Evolutionary conservation across 37 sponge, comb jelly and placozoan species (phyloP), one percentile per base, ranked within the genome.

Genomic region (Amphimedon queenslandica): DNA sequence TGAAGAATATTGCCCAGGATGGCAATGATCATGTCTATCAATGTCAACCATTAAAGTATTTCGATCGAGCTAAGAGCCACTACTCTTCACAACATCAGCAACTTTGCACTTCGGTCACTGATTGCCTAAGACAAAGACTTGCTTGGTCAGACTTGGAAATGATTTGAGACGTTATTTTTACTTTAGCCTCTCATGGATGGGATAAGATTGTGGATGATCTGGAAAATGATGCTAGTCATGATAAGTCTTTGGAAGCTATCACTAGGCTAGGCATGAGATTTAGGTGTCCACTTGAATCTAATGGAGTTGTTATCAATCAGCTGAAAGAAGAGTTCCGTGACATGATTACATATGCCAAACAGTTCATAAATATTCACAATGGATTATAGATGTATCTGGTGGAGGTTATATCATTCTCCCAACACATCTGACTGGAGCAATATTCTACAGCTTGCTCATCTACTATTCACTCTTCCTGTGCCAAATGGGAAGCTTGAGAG

Each of bases 401-500:
- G 53, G 53, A 8, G 13, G 13, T 13, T 47, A 8, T 47, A 18
- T 13, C 8, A 47, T 47, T 18, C 53, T 47, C 53, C 53, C 13
- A 8, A 47, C 13, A 47, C 13, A 18, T 47, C 53, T 18, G 53
- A 13, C 8, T 47, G 53, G 53, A 13, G 13, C 8, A 47, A 47
- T 47, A 13, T 13, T 47, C 53, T 47, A n/a, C 13, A 8, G n/a
- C 61, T 79, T 1, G 80, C 40, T 25, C 40, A 42, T 16, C 72
- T 79, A 18, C 40, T 79, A 21, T 72, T 79, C 30, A 40, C 80
- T 13, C 64, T 78, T 6, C 80, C 71, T 32, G 80, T 65, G 21
- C 70, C 80, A 13, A 79, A 79, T 71, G 80, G 80, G 42, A 79
- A 79, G 37, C 63, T 79, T 6, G 80, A 79, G 35, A 33, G 80